phyloP scores from a whole-genome alignment of 2,888 invertebrate species.

The Ferrisia virgata region DNA sequence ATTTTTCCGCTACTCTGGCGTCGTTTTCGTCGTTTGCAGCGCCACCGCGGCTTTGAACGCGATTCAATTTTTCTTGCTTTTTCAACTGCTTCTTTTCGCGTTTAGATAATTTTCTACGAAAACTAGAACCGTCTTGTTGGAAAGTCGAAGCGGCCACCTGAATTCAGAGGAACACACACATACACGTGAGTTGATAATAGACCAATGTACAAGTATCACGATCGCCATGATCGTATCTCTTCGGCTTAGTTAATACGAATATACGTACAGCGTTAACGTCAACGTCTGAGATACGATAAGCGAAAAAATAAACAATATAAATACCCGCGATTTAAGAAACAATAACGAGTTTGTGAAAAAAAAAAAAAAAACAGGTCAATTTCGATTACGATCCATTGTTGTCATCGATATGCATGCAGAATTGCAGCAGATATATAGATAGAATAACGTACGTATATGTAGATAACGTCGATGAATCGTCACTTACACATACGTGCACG shows the following conservation, averaged over 20 bases:
- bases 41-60: constrained; percentile 66
- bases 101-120: constrained; percentile 91
- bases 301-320: not conserved
- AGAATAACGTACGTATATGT: not conserved
- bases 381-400: not conserved
- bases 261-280: no score
- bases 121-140: constrained; percentile 75
- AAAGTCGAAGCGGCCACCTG: constrained; percentile 66
- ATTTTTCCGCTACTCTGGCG: constrained; percentile 79
- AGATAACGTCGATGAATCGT: not conserved
- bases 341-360: not conserved
- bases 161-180: constrained; percentile 49
- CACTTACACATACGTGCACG: no score
- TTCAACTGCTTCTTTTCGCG: constrained; percentile 97
- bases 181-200: not conserved
- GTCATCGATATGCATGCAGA: not conserved
- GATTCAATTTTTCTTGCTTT: constrained; percentile 84
- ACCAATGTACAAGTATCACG: not conserved
- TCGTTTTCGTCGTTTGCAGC: constrained; percentile 67
- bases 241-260: not conserved
- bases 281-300: not conserved
- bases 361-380: not conserved
- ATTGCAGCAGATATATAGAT: no score
- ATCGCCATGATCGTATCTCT: not conserved
- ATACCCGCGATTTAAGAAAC: not conserved